Conservation (phyloP, 2,113 vertebrate genomes). For the Agapornis roseicollis region DNA sequence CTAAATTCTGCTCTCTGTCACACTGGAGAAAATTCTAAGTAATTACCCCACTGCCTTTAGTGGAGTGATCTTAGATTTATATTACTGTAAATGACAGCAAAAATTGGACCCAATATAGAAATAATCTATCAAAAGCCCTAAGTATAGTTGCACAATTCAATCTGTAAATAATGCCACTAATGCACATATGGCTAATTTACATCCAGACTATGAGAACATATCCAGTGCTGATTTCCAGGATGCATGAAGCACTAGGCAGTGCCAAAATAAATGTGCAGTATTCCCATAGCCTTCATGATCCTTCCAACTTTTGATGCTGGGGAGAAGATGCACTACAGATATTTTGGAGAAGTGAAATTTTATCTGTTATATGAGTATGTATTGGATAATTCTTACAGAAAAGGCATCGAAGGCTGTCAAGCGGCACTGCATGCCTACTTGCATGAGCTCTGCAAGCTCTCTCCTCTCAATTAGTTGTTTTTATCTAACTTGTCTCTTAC, state of each 20-base stretch:
- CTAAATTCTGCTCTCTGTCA: background rate
- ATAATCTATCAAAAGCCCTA: slow-evolving; percentile 52
- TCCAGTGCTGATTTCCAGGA: slow-evolving; percentile 56
- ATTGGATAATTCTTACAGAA: slow-evolving; percentile 19
- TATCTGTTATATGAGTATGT: background rate
- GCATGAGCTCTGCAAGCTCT: background rate
- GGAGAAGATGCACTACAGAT: slow-evolving; percentile 32
- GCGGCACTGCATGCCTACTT: background rate
- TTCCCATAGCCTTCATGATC: slow-evolving; percentile 48
- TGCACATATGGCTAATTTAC: slow-evolving; percentile 70
- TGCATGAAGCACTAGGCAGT: slow-evolving; percentile 21
- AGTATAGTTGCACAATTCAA: slow-evolving; percentile 59
- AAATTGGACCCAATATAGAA: slow-evolving; percentile 51
- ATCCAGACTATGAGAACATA: slow-evolving; percentile 63
- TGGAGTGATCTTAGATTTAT: slow-evolving; percentile 39
- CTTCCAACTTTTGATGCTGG: slow-evolving; percentile 29
- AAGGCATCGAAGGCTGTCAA: background rate
- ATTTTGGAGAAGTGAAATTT: slow-evolving; percentile 29
- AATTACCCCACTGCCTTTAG: slow-evolving; percentile 42
- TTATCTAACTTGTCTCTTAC: slow-evolving; percentile 49
- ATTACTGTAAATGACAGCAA: slow-evolving; percentile 53
- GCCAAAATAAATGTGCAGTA: slow-evolving; percentile 65
- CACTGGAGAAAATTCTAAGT: slow-evolving; percentile 19
- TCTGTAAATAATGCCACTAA: slow-evolving; percentile 69
- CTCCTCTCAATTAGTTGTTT: slow-evolving; percentile 15